These are phyloP conservation scores for Acyrthosiphon pisum DNA, from an alignment of 1,140 invertebrate species.

Conservation along the genomic window DNA sequence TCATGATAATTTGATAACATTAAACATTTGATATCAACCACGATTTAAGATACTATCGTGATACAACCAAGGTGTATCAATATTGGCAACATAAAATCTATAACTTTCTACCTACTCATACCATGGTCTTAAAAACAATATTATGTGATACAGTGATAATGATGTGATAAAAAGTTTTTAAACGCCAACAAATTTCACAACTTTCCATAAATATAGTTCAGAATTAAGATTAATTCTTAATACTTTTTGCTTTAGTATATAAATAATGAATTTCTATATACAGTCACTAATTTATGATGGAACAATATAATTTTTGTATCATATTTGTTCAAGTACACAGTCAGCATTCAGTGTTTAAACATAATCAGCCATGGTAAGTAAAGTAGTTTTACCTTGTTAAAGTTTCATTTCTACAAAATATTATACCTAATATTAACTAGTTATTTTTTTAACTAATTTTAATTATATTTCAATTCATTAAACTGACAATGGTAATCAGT, in stretches of 20 bases:
- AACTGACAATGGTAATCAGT: constrained; percentile 6
- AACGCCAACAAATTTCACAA: constrained; percentile 12
- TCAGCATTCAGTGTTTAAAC: neutral
- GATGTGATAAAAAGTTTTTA: constrained; percentile 35
- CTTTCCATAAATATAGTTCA: neutral
- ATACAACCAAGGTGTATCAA: neutral
- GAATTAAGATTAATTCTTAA: neutral
- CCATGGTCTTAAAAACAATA: neutral
- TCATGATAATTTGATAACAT: neutral
- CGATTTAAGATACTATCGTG: no score
- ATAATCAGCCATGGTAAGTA: neutral
- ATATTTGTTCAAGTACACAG: neutral
- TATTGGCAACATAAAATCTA: neutral
- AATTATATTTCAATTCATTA: neutral
- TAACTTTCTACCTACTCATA: neutral
- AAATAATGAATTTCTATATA: neutral
- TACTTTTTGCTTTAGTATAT: neutral
- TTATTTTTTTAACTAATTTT: neutral
- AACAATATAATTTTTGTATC: neutral
- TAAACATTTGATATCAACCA: neutral
- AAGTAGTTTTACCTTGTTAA: neutral
- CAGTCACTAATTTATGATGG: neutral
- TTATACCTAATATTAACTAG: neutral
- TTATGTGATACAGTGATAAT: neutral
- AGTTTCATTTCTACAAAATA: neutral